phyloP scores from a whole-genome alignment of 2,797 vertebrate genomes.

The Anomalospiza imberbis region DNA sequence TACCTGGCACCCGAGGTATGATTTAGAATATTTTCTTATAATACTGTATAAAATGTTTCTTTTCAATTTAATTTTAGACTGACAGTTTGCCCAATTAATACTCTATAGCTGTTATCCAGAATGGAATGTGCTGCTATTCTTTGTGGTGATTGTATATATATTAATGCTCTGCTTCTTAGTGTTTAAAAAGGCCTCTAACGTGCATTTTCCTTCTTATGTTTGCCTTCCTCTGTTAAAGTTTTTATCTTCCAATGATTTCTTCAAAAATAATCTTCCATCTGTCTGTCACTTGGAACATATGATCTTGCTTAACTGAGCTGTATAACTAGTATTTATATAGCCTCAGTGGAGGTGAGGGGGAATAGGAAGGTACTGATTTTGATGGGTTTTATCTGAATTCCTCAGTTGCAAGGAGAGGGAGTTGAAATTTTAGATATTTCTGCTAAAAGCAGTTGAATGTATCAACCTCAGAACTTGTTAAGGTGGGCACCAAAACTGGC shows the following conservation, averaged over 20 bases:
- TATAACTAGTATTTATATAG: slow-evolving; percentile 11
- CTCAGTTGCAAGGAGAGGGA: not conserved
- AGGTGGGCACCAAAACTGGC: not conserved
- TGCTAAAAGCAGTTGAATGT: not conserved
- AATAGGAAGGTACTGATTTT: not conserved
- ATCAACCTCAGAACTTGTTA: not conserved
- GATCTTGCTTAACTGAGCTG: slow-evolving; percentile 33
- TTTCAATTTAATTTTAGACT: not conserved
- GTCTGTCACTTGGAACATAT: slow-evolving; percentile 52
- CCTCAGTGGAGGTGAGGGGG: slow-evolving; percentile 1
- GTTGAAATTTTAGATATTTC: not conserved
- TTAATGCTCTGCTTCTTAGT: not conserved
- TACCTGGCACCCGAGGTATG: slow-evolving; percentile 95
- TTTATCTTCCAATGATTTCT: not conserved
- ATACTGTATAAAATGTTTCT: not conserved
- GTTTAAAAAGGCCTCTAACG: not conserved
- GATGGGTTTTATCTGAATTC: not conserved
- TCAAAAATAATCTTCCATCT: slow-evolving; percentile 58
- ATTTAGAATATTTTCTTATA: not conserved
- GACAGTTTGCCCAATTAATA: not conserved
- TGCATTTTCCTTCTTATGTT: not conserved
- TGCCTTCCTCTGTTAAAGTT: slow-evolving; percentile 25
- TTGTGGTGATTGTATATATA: not conserved
- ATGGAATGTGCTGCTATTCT: not conserved
- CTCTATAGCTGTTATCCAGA: not conserved